A percentile compares a stretch with the other conserved stretches of the same genome.
These are phyloP conservation scores for Unio pictorum DNA, from an alignment of 2,888 invertebrate species.

Conservation along the genomic window DNA sequence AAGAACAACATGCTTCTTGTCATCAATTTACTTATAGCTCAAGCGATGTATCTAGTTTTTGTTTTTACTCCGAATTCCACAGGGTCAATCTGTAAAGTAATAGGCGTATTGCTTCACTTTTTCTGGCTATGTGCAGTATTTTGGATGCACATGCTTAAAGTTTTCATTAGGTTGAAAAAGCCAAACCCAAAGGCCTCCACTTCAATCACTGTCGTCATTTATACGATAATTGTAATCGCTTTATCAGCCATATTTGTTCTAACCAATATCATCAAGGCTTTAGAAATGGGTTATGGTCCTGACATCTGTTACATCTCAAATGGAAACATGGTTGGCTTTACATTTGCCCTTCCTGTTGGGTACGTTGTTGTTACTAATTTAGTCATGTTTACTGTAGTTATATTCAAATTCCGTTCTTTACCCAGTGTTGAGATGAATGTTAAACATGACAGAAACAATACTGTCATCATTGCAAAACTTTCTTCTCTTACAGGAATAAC, in stretches of 20 bases:
- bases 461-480: constrained; percentile 14
- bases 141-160: constrained; percentile 30
- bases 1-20: constrained; percentile 24
- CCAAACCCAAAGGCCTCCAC: background rate
- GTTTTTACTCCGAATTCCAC: constrained; percentile 6
- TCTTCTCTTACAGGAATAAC: constrained; percentile 22
- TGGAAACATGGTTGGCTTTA: constrained; percentile 11
- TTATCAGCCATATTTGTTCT: constrained; percentile 9
- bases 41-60: constrained; percentile 9
- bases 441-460: constrained; percentile 19
- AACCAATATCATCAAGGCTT: constrained; percentile 13
- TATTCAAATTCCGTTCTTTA: constrained; percentile 5
- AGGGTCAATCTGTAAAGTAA: constrained; percentile 9
- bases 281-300: constrained; percentile 22
- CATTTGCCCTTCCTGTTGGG: constrained; percentile 16
- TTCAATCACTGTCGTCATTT: constrained; percentile 8
- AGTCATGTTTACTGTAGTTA: constrained; percentile 13
- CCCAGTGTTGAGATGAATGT: constrained; percentile 11
- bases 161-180: constrained; percentile 3
- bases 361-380: constrained; percentile 14
- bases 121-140: constrained; percentile 20
- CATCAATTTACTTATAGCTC: constrained; percentile 12
- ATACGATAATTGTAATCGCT: constrained; percentile 6
- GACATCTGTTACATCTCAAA: constrained; percentile 17
- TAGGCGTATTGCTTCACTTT: constrained; percentile 24